These are phyloP conservation scores for Pemphigus obesinymphae DNA, from an alignment of 1,140 invertebrate species.

Conservation along the genomic window DNA sequence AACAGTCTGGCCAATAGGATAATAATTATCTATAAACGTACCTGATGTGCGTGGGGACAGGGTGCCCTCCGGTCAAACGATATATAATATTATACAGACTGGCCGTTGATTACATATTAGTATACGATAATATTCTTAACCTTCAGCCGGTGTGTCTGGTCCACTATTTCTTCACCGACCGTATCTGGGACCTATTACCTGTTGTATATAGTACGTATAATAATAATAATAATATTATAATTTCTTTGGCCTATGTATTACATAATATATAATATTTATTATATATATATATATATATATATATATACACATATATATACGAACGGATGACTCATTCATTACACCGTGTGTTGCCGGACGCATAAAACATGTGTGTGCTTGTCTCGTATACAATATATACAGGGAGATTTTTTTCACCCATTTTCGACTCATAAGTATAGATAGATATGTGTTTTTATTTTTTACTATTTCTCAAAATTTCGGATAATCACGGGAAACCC, in stretches of 20 bases:
- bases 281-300: not conserved
- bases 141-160: not conserved
- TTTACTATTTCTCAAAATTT: too few relatives aligned
- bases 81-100: too few relatives aligned
- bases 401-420: too few relatives aligned
- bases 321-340: not conserved
- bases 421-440: too few relatives aligned
- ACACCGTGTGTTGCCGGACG: not conserved
- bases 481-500: too few relatives aligned
- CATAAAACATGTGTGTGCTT: not conserved
- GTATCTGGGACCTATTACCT: not conserved
- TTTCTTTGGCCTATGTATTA: not conserved
- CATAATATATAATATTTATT: not conserved
- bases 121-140: not conserved
- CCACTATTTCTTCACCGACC: not conserved
- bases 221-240: not conserved
- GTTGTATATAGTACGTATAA: not conserved
- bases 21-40: too few relatives aligned
- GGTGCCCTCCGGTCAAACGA: too few relatives aligned
- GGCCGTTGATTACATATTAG: slow-evolving; percentile 3
- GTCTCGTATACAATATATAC: too few relatives aligned
- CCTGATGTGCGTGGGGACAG: too few relatives aligned
- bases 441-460: too few relatives aligned
- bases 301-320: not conserved
- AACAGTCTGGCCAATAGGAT: too few relatives aligned